phyloP scores from a whole-genome alignment of 1,140 invertebrate species.

The Papilio dardanus region DNA sequence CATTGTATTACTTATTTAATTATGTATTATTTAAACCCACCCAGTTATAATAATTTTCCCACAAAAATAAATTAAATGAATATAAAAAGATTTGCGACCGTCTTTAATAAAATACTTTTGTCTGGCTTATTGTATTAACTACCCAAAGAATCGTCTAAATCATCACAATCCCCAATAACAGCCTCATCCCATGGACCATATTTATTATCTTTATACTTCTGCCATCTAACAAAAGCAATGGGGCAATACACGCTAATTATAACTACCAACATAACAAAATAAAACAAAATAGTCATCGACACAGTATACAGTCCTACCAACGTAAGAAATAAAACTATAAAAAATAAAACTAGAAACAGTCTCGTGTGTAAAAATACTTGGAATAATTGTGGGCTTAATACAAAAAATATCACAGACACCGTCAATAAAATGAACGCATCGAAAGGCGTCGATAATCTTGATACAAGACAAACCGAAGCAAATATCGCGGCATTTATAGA shows the following conservation, averaged over 20 bases:
- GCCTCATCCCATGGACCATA: constrained; percentile 98
- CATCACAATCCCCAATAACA: constrained; percentile 84
- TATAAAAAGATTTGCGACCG: not conserved
- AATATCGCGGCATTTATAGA: constrained; percentile 96
- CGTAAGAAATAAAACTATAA: constrained; percentile 66
- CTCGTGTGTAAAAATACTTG: constrained; percentile 81
- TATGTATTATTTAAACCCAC: not conserved
- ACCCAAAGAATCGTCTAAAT: constrained; percentile 70
- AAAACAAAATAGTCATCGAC: constrained; percentile 83
- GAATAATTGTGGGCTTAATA: constrained; percentile 92
- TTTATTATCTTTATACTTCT: constrained; percentile 95
- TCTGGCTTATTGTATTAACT: constrained; percentile 8
- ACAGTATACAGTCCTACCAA: constrained; percentile 83
- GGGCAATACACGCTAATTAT: constrained; percentile 91
- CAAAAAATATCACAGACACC: constrained; percentile 93
- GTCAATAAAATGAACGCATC: constrained; percentile 95
- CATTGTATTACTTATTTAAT: too few relatives aligned
- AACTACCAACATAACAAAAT: constrained; percentile 85
- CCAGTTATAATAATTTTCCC: not conserved
- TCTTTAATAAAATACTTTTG: not conserved
- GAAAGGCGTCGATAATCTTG: constrained; percentile 91
- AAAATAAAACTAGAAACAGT: constrained; percentile 59
- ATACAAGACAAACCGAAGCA: constrained; percentile 96
- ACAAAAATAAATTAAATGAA: not conserved
- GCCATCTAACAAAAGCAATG: constrained; percentile 89